A percentile compares a stretch with the other conserved stretches of the same genome.
Evolutionary conservation across 2,888 invertebrate species (phyloP).

Genomic region (Ypsolopha sequella): DNA sequence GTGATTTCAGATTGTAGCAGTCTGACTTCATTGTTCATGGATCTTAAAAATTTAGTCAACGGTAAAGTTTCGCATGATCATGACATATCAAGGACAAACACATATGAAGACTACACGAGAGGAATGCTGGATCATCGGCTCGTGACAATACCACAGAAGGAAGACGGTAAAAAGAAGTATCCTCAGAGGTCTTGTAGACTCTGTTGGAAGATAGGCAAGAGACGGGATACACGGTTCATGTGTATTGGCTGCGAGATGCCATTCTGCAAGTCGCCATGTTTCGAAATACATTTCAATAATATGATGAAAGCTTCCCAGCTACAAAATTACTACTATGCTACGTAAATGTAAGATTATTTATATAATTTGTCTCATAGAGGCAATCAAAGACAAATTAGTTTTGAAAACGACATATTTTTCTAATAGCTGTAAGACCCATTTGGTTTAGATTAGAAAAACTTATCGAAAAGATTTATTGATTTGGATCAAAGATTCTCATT

Average conservation of each 20-base stretch:
- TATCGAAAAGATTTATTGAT: no score
- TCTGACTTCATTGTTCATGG: constrained; percentile 61
- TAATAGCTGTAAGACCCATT: no score
- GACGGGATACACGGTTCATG: constrained; percentile 64
- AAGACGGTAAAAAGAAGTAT: constrained; percentile 67
- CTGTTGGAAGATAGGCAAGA: constrained; percentile 61
- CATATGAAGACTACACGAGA: constrained; percentile 38
- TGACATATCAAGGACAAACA: constrained; percentile 36
- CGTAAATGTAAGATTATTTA: constrained; percentile 23
- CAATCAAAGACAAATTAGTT: not conserved
- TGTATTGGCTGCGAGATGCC: constrained; percentile 61
- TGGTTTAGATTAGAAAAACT: no score
- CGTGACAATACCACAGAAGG: constrained; percentile 65
- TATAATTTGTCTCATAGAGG: no score
- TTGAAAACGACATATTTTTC: constrained; percentile 8
- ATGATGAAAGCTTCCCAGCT: constrained; percentile 54
- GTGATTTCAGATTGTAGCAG: constrained; percentile 68
- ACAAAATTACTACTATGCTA: constrained; percentile 58
- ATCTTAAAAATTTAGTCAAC: constrained; percentile 65
- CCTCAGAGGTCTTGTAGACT: constrained; percentile 64
- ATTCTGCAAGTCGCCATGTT: constrained; percentile 63
- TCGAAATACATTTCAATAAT: constrained; percentile 61
- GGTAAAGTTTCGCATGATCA: constrained; percentile 52
- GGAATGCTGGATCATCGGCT: constrained; percentile 51
- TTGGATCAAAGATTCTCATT: no score